Evolutionary conservation across 2,797 vertebrate species (phyloP).

Genomic region (Lithobates sylvaticus): DNA sequence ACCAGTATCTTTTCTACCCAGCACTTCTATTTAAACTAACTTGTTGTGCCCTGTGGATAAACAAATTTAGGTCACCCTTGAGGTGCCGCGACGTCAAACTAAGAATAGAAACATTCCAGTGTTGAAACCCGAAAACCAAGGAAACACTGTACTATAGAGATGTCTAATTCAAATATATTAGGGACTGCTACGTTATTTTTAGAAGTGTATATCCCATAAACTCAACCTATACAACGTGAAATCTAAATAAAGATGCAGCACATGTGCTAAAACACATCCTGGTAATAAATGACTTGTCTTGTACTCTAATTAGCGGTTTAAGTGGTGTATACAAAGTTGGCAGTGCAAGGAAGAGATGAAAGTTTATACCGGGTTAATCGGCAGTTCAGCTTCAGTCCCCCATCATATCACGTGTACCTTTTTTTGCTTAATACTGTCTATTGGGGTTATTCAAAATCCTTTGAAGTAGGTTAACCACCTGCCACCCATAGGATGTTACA

Average conservation of each 20-base stretch:
- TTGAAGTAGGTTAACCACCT: too few species aligned
- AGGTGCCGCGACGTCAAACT: constrained; percentile 22
- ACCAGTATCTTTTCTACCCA: not conserved
- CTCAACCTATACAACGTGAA: constrained; percentile 24
- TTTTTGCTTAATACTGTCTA: too few species aligned
- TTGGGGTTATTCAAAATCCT: too few species aligned
- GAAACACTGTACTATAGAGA: constrained; percentile 20
- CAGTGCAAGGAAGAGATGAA: constrained; percentile 8
- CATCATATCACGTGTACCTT: too few species aligned
- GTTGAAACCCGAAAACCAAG: constrained; percentile 22
- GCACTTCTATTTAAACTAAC: not conserved
- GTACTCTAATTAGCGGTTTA: constrained; percentile 44
- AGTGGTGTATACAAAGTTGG: constrained; percentile 31
- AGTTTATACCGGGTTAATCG: constrained; percentile 15
- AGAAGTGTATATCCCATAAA: constrained; percentile 42
- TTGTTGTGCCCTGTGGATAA: constrained; percentile 3
- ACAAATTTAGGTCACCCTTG: constrained; percentile 7
- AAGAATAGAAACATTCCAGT: constrained; percentile 29
- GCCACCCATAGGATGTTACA: too few species aligned
- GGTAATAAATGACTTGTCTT: constrained; percentile 52
- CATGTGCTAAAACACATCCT: constrained; percentile 44
- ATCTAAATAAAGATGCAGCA: constrained; percentile 34
- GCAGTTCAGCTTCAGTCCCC: not conserved
- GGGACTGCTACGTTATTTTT: constrained; percentile 15
- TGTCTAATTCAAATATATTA: constrained; percentile 33